A percentile compares a stretch with the other conserved stretches of the same genome.
Conservation (phyloP, 2,888 invertebrate genomes). For the Apodemia hepburni region DNA sequence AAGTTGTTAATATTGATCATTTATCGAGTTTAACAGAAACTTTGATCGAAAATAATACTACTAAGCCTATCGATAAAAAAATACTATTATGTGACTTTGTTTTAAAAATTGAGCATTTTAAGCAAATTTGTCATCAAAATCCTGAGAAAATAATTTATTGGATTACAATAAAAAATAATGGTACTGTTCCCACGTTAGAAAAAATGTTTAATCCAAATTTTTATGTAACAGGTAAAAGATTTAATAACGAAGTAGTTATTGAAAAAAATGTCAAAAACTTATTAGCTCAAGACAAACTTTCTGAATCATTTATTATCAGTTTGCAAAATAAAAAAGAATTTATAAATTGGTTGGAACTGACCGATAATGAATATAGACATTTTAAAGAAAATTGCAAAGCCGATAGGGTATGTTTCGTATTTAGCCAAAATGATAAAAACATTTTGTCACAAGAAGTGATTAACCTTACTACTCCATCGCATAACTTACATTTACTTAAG, state of each 20-base stretch:
- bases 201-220: slow-evolving; percentile 15
- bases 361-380: neutral
- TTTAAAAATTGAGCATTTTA: neutral
- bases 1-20: neutral
- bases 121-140: neutral
- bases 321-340: neutral
- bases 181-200: neutral
- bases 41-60: neutral
- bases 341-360: slow-evolving; percentile 5
- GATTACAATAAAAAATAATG: neutral
- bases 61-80: neutral
- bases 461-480: neutral
- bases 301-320: neutral
- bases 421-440: neutral
- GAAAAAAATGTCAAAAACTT: neutral
- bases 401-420: neutral
- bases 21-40: neutral
- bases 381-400: neutral
- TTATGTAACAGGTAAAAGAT: slow-evolving; percentile 13
- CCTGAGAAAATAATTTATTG: slow-evolving; percentile 13
- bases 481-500: slow-evolving; percentile 7
- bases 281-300: neutral
- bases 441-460: neutral
- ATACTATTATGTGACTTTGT: neutral
- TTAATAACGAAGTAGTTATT: slow-evolving; percentile 10